A percentile compares a stretch with the other conserved stretches of the same genome.
phyloP scores from a whole-genome alignment of 2,797 vertebrate species.

The Amazona ochrocephala region DNA sequence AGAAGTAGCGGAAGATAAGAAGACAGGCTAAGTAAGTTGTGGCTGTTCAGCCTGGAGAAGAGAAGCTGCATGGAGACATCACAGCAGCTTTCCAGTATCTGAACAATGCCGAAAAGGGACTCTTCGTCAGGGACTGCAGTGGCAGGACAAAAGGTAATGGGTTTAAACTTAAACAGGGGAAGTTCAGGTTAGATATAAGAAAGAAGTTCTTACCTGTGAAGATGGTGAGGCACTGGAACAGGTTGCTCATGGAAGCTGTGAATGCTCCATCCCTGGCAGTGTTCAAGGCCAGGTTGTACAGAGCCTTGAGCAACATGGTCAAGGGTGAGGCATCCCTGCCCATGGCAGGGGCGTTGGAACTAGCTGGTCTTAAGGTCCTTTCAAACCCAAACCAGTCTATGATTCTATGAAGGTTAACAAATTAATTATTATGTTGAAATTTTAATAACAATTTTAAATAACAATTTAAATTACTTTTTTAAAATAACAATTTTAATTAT shows the following conservation, averaged over 20 bases:
- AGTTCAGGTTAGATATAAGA: background rate
- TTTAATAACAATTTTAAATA: background rate
- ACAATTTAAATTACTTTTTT: background rate
- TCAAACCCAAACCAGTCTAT: background rate
- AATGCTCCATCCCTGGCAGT: background rate
- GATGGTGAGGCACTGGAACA: background rate
- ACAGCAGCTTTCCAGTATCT: background rate
- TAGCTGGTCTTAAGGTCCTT: background rate
- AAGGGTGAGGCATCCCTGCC: background rate
- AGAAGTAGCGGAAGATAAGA: background rate
- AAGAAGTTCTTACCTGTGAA: background rate
- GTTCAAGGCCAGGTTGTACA: background rate
- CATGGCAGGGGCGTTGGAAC: background rate
- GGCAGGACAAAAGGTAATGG: background rate
- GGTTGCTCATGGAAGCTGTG: background rate
- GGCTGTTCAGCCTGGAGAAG: background rate
- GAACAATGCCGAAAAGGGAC: background rate
- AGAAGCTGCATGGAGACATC: background rate
- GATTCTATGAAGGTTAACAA: background rate
- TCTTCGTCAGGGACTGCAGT: background rate
- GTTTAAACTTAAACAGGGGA: background rate
- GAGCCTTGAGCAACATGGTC: background rate
- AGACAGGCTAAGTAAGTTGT: background rate
- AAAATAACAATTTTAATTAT: background rate
- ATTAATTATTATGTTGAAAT: background rate